Evolutionary conservation across 2,797 vertebrate species (phyloP), one percentile per base, ranked within the genome.

Genomic region (Rachycentron canadum): DNA sequence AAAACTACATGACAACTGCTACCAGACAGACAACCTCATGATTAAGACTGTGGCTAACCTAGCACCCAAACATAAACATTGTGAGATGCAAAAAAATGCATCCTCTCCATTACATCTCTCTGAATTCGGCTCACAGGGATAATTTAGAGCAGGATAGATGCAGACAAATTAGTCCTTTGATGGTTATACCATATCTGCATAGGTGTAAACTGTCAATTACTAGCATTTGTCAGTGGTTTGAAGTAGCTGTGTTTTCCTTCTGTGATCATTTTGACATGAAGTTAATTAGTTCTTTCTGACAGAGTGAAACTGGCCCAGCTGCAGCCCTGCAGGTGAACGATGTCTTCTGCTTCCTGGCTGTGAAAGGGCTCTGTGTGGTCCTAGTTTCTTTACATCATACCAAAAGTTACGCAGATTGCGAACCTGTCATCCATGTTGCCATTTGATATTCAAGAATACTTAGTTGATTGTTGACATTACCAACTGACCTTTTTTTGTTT

Each of bases 351-450:
- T 91, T 91, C 91, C 87, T 89, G 88, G 67, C 85, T 55, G 78
- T 93, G 90, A 94, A 93, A 91, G 90, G 88, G 86, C 84, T 77
- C 91, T 93, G 92, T 94, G 92, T 94, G 92, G 92, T 91, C 91
- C 79, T 1, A 14, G 91, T 93, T 93, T 94, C 92, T 93, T 90
- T 90, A 94, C 92, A 93, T 93, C 92, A 93, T 50, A 71, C 67
- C 64, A 84, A 83, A 90, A 91, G 75, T 85, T 88, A 86, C 70
- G 7, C 85, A 26, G 78, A 87, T 81, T 65, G 66, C 68, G 62
- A 87, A 85, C 73, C 90, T 92, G 91, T 89, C 92, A 92, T 89
- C 88, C 58, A 40, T n/a, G 75, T 79, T 72, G 90, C 84, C 85
- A 91, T 90, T 88, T 87, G 89, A 92, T 92, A 90, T 91, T 86